Base-by-base conservation (phyloP, 2,888 invertebrate species). In the Leptothorax acervorum region DNA sequence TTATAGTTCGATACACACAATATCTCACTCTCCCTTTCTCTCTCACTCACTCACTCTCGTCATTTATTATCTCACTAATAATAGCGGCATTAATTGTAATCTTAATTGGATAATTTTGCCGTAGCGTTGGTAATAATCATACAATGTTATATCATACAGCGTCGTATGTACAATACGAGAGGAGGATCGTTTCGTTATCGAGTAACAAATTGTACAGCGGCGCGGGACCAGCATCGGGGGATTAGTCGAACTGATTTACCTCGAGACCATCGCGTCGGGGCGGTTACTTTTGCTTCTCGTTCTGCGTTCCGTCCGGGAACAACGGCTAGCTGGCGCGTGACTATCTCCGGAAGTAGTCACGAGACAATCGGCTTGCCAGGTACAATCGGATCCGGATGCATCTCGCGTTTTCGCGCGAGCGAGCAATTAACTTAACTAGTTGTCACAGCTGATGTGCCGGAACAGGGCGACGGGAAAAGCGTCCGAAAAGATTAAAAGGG, bases 151-250 rank as follows among this genome's bases (percentile, higher is more conserved):
- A 86, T 86, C 71, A 84, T 68, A 83, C 82, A 88, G 89, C 92
- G 90, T 28, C 87, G 79, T 86, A 91, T 90, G 84, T 92, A 92
- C 89, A 90, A 82, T 90, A 91, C 89, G 60, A 35, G 66, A 89
- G 89, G 90, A 91, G 91, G 92, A 90, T 88, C 87, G 84, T 88
- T 92, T 90, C 86, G 35, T 93, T 91, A 91, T 89, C 88, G 88
- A 92, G 91, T 93, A 93, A 93, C 92, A 92, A 93, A 93, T 92
- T 92, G 91, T 93, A 93, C 92, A 92, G 87, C 87, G 86, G 89
- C 92, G 92, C 91, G 91, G 91, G 89, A 87, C 88, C 91, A 92
- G 89, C 90, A 88, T 90, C 89, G 90, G 90, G 90, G 89, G 91
- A 90, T 90, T 89, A 87, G 90, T 89, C 88, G 88, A 89, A 90